These are phyloP conservation scores for Eulemur macaco DNA, from an alignment of 2,113 vertebrate genomes.

Conservation along the genomic window DNA sequence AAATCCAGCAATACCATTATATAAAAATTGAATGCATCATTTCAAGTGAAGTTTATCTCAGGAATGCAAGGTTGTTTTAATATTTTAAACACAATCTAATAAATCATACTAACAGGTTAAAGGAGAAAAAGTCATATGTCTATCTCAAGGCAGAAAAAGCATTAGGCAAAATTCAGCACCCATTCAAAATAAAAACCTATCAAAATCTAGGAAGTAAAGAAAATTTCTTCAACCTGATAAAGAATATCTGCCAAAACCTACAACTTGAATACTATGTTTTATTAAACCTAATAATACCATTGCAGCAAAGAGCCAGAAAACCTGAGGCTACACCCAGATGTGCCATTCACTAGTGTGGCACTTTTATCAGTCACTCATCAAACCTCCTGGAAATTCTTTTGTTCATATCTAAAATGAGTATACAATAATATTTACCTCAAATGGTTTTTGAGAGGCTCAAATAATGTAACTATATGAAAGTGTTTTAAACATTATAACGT, in stretches of 20 bases:
- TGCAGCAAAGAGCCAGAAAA: background rate
- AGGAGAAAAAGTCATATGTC: background rate
- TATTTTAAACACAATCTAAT: background rate
- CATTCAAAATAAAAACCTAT: background rate
- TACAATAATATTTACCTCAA: background rate
- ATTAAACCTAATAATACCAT: background rate
- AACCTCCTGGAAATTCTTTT: background rate
- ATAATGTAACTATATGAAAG: background rate
- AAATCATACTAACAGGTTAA: background rate
- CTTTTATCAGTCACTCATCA: background rate
- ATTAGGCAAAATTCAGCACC: background rate
- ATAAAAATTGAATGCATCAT: background rate
- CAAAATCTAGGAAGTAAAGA: background rate
- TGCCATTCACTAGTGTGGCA: background rate
- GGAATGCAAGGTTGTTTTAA: background rate
- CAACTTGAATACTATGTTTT: background rate
- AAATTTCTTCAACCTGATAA: background rate
- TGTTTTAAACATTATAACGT: background rate
- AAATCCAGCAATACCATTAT: background rate
- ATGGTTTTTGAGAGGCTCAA: background rate
- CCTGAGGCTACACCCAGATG: background rate
- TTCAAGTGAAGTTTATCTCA: background rate
- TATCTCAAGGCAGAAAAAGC: background rate
- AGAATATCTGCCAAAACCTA: background rate
- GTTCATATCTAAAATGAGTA: background rate